Evolutionary conservation across 2,113 vertebrate genomes (phyloP).

Genomic region (Vanacampus margaritifer): DNA sequence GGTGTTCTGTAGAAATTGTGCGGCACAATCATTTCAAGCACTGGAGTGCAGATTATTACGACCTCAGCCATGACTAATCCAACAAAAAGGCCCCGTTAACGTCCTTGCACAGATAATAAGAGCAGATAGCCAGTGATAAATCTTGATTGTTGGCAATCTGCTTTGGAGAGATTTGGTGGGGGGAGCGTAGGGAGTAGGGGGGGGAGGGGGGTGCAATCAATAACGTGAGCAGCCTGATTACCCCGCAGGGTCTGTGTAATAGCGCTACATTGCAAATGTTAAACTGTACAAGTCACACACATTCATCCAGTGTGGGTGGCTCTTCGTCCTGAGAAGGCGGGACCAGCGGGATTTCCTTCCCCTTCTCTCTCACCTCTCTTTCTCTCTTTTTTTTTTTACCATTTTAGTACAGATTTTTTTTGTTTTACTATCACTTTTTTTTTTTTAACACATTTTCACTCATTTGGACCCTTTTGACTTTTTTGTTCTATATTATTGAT

Average conservation of each 20-base stretch:
- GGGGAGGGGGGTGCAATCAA: not conserved
- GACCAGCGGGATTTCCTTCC: no score
- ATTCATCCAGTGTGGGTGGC: not conserved
- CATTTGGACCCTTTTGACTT: no score
- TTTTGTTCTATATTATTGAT: no score
- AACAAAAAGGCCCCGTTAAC: not conserved
- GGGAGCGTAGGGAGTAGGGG: not conserved
- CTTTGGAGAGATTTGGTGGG: slow-evolving; percentile 7
- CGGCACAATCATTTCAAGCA: slow-evolving; percentile 5
- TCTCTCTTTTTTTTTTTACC: no score
- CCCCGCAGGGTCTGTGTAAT: not conserved
- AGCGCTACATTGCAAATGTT: not conserved
- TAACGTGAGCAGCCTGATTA: slow-evolving; percentile 2
- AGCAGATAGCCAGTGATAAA: not conserved
- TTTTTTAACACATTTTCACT: no score
- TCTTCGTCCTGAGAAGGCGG: no score
- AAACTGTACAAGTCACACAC: not conserved
- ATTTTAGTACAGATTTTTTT: no score
- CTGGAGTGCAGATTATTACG: slow-evolving; percentile 4
- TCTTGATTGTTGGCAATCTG: slow-evolving; percentile 13
- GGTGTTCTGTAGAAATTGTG: not conserved
- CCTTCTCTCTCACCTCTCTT: no score
- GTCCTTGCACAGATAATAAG: slow-evolving; percentile 3
- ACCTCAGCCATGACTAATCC: slow-evolving; percentile 6
- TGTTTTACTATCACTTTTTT: no score